Conservation (phyloP, 2,113 vertebrate genomes). For the Tetrao urogallus region DNA sequence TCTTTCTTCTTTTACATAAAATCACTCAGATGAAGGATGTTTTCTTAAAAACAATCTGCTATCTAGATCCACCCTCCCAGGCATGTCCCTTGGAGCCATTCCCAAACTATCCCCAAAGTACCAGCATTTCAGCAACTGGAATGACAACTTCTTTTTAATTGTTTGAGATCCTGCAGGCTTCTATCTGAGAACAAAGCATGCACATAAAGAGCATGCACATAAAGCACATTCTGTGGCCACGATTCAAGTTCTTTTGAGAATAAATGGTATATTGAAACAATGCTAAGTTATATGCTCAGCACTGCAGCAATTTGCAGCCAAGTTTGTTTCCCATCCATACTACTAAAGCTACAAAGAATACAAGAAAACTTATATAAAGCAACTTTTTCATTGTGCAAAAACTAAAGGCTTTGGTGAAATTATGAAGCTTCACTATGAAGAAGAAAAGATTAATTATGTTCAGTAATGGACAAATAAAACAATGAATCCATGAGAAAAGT, state of each 20-base stretch:
- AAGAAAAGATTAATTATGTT: neutral
- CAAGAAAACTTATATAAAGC: conserved; percentile 9
- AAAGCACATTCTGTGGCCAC: conserved; percentile 49
- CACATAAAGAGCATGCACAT: conserved; percentile 22
- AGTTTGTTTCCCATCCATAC: neutral
- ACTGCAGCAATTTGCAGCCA: neutral
- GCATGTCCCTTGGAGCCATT: conserved; percentile 61
- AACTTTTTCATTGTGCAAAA: neutral
- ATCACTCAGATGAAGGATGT: conserved; percentile 40
- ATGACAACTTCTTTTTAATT: conserved; percentile 68
- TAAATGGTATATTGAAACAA: conserved; percentile 67
- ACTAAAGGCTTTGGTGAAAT: neutral
- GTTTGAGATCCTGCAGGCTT: conserved; percentile 70
- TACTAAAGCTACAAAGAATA: neutral
- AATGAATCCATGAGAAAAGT: neutral
- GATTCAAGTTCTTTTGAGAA: conserved; percentile 69
- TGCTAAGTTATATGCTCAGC: conserved; percentile 35
- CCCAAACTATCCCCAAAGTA: conserved; percentile 55
- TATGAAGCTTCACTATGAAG: neutral
- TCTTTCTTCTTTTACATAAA: conserved; percentile 58
- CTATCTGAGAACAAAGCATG: conserved; percentile 56
- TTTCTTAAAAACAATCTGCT: conserved; percentile 65
- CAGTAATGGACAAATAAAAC: neutral
- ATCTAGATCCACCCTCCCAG: conserved; percentile 60
- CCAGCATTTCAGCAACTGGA: conserved; percentile 20